phyloP scores from a whole-genome alignment of 2,888 invertebrate species.

The Dicyrtomina minuta region DNA sequence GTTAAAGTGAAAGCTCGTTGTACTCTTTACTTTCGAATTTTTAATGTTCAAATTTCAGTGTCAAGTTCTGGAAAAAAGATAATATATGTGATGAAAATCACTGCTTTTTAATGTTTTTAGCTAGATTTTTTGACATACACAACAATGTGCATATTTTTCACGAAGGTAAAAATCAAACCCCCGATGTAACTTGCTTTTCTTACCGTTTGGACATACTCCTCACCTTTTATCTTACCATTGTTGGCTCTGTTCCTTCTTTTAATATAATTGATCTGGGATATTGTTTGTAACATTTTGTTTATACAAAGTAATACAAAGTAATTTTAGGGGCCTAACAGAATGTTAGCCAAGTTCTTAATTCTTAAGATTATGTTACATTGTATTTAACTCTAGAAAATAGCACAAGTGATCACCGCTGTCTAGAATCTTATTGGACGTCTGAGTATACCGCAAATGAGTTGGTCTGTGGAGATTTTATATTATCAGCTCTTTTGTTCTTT shows the following conservation, averaged over 20 bases:
- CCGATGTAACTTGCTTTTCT: conserved; percentile 62
- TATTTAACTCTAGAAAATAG: conserved; percentile 2
- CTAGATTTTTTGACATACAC: conserved; percentile 70
- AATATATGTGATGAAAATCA: too few species aligned
- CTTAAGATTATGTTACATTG: too few species aligned
- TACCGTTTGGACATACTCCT: conserved; percentile 71
- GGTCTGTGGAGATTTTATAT: conserved; percentile 67
- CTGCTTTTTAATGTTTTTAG: too few species aligned
- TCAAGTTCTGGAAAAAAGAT: too few species aligned
- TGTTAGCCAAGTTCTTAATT: too few species aligned
- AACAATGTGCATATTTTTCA: conserved; percentile 57
- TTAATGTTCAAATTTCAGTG: too few species aligned
- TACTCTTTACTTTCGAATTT: too few species aligned
- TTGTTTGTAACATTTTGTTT: too few species aligned
- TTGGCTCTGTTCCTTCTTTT: conserved; percentile 48
- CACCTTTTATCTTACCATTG: conserved; percentile 67
- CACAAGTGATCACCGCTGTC: conserved; percentile 10
- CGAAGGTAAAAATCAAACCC: conserved; percentile 35
- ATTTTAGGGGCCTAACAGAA: too few species aligned
- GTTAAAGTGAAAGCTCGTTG: too few species aligned
- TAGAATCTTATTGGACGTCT: conserved; percentile 69
- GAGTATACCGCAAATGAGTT: conserved; percentile 85
- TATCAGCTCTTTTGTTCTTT: conserved; percentile 74
- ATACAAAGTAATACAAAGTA: too few species aligned
- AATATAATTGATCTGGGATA: too few species aligned